These are phyloP conservation scores for Harpalus rubripes DNA, from an alignment of 2,888 invertebrate genomes.

Conservation along the genomic window DNA sequence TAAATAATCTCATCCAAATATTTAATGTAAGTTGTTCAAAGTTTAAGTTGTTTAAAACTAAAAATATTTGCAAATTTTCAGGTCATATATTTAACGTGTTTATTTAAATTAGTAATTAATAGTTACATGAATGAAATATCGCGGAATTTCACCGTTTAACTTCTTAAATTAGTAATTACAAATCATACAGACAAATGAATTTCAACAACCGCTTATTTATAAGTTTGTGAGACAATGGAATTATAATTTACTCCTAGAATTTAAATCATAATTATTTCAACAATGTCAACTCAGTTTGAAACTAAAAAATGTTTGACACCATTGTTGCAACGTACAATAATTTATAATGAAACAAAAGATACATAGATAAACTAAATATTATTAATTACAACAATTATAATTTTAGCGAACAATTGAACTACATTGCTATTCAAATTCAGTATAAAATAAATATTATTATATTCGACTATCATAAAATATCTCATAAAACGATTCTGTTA, in stretches of 20 bases:
- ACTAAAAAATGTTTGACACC: no score
- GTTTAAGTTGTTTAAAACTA: slow-evolving; percentile 19
- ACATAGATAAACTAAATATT: no score
- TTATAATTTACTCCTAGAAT: neutral
- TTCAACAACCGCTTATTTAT: neutral
- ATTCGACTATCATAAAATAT: neutral
- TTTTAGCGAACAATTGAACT: no score
- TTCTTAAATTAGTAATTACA: neutral
- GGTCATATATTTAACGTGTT: slow-evolving; percentile 4
- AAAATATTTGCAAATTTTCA: slow-evolving; percentile 15
- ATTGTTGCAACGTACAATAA: no score
- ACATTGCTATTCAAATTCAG: no score
- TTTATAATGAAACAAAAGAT: no score
- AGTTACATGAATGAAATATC: neutral
- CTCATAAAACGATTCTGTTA: slow-evolving; percentile 2
- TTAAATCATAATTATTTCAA: no score
- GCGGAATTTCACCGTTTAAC: neutral
- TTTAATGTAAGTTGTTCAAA: slow-evolving; percentile 27
- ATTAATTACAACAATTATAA: no score
- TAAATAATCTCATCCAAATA: slow-evolving; percentile 30
- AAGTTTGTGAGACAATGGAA: neutral
- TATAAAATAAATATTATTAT: neutral
- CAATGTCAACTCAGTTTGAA: no score
- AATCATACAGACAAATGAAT: neutral
- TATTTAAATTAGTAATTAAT: slow-evolving; percentile 31